Conservation (phyloP, 2,888 invertebrate species). For the Phalera bucephala region DNA sequence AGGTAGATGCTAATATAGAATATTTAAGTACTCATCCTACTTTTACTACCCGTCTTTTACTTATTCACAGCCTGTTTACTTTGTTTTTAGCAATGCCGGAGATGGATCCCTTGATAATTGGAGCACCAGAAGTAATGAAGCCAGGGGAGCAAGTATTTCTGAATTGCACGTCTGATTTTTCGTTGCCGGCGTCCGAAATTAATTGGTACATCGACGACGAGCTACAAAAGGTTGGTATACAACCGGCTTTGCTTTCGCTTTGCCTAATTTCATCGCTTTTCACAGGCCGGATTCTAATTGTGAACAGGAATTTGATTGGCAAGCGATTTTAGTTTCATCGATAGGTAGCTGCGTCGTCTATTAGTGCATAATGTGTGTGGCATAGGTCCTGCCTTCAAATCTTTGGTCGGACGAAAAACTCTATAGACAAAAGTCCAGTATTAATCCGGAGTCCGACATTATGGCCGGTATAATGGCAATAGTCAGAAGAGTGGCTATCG, state of each 20-base stretch:
- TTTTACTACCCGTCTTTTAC: too few relatives aligned
- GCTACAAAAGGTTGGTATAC: constrained; percentile 65
- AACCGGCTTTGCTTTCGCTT: constrained; percentile 16
- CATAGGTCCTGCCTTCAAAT: too few relatives aligned
- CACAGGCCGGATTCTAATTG: constrained; percentile 19
- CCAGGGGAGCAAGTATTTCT: constrained; percentile 73
- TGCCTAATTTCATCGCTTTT: constrained; percentile 26
- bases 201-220: constrained; percentile 78
- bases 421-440: too few relatives aligned
- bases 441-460: too few relatives aligned
- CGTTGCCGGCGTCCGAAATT: constrained; percentile 72
- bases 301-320: constrained; percentile 16
- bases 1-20: too few relatives aligned
- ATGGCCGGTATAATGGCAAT: too few relatives aligned
- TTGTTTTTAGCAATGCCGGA: constrained; percentile 70
- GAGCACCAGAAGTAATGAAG: constrained; percentile 68
- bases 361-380: too few relatives aligned
- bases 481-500: too few relatives aligned
- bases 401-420: too few relatives aligned
- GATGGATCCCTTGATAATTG: constrained; percentile 67
- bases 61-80: too few relatives aligned
- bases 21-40: too few relatives aligned
- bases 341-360: constrained; percentile 6
- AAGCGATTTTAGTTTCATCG: constrained; percentile 27
- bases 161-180: constrained; percentile 75